Percentiles rank a stretch among this genome's conserved stretches.
Conservation (phyloP, 2,888 invertebrate genomes). For the Macaria liturata region DNA sequence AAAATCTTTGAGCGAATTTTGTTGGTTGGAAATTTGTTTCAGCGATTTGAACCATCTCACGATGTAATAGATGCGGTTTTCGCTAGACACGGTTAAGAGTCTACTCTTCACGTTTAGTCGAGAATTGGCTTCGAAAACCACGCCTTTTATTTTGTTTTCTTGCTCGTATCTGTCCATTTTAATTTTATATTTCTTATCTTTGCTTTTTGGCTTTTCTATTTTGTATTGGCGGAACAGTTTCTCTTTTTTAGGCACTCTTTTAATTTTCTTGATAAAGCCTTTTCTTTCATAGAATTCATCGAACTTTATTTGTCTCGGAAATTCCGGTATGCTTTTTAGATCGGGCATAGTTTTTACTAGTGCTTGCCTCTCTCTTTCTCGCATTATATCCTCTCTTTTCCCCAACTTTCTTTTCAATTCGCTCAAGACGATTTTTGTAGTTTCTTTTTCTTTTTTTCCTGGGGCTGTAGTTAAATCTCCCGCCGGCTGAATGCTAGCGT, state of each 20-base stretch:
- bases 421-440: slow-evolving; percentile 64
- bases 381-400: slow-evolving; percentile 74
- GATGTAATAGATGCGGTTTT: slow-evolving; percentile 39
- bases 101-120: slow-evolving; percentile 50
- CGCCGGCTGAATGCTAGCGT: slow-evolving; percentile 38
- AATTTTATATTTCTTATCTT: slow-evolving; percentile 43
- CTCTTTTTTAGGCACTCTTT: slow-evolving; percentile 34
- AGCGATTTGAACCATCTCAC: slow-evolving; percentile 55
- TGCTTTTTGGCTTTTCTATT: slow-evolving; percentile 38
- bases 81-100: slow-evolving; percentile 45
- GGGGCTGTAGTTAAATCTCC: slow-evolving; percentile 66
- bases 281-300: slow-evolving; percentile 55
- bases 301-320: slow-evolving; percentile 68
- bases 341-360: slow-evolving; percentile 76
- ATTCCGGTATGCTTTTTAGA: slow-evolving; percentile 66
- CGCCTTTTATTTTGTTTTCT: slow-evolving; percentile 48
- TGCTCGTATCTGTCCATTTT: slow-evolving; percentile 45
- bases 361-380: slow-evolving; percentile 75
- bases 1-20: slow-evolving; percentile 17
- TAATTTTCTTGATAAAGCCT: slow-evolving; percentile 63
- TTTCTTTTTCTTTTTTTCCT: slow-evolving; percentile 66
- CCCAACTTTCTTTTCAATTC: slow-evolving; percentile 73
- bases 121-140: slow-evolving; percentile 51
- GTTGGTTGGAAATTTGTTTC: slow-evolving; percentile 5
- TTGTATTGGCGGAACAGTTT: slow-evolving; percentile 43